phyloP scores from a whole-genome alignment of 1,140 invertebrate genomes.

The Cotesia vestalis region DNA sequence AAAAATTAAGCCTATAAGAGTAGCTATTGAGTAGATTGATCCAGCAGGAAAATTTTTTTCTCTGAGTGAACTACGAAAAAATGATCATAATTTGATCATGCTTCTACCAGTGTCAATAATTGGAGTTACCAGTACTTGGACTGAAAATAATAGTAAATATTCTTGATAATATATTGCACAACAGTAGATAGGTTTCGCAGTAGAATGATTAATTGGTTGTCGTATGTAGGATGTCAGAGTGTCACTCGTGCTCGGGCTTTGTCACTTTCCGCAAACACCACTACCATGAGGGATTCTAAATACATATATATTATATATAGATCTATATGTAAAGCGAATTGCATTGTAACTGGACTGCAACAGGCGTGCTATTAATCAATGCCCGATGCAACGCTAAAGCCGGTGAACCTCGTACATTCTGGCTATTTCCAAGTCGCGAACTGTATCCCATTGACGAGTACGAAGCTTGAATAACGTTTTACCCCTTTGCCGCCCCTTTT shows the following conservation, averaged over 20 bases:
- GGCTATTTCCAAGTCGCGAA: constrained; percentile 58
- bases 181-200: background rate
- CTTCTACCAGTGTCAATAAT: no score
- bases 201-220: constrained; percentile 67
- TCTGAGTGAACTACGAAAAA: no score
- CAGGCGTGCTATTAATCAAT: constrained; percentile 68
- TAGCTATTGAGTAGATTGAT: no score
- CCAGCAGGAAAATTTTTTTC: no score
- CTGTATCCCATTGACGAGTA: constrained; percentile 32
- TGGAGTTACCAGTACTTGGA: no score
- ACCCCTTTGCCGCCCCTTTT: constrained; percentile 24
- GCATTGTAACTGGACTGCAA: constrained; percentile 66
- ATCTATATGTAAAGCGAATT: constrained; percentile 58
- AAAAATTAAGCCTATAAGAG: no score
- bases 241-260: constrained; percentile 66
- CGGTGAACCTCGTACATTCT: constrained; percentile 51
- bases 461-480: constrained; percentile 35
- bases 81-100: no score
- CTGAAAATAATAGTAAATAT: no score
- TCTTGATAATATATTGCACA: background rate
- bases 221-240: constrained; percentile 63
- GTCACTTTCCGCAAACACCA: constrained; percentile 62
- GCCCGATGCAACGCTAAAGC: constrained; percentile 53
- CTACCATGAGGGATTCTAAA: constrained; percentile 38
- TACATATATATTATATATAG: constrained; percentile 9